Conservation (phyloP, 2,888 invertebrate species). For the Schizaphis graminum region DNA sequence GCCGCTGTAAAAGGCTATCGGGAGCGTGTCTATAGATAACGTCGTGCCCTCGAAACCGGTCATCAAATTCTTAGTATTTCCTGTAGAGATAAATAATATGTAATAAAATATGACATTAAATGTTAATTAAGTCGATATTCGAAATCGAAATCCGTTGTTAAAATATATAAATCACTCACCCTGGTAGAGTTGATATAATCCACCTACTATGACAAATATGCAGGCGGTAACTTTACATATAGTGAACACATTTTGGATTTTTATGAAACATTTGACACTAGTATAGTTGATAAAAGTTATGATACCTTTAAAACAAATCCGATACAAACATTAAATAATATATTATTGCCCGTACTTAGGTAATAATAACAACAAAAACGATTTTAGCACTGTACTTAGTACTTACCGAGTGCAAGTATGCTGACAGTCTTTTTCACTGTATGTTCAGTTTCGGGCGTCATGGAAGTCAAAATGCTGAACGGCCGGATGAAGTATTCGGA, state of each 20-base stretch:
- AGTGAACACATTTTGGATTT: conserved; percentile 85
- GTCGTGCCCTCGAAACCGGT: conserved; percentile 81
- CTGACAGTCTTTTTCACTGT: conserved; percentile 77
- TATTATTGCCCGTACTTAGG: background rate
- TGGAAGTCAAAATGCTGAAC: background rate
- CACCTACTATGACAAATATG: conserved; percentile 82
- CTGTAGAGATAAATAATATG: conserved; percentile 71
- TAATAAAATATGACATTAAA: conserved; percentile 22
- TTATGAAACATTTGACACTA: conserved; percentile 84
- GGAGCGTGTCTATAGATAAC: conserved; percentile 77
- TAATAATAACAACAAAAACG: background rate
- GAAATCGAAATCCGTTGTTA: conserved; percentile 55
- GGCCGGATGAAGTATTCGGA: conserved; percentile 80
- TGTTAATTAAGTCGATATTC: no score
- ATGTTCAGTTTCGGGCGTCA: conserved; percentile 71
- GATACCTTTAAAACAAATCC: conserved; percentile 74
- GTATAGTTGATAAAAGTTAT: conserved; percentile 84
- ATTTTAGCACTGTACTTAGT: background rate
- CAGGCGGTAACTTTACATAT: conserved; percentile 84
- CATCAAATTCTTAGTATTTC: conserved; percentile 76
- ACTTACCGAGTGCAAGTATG: conserved; percentile 77
- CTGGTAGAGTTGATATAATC: conserved; percentile 78
- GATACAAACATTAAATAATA: background rate
- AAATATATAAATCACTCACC: conserved; percentile 71
- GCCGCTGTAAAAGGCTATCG: conserved; percentile 85